Percentiles rank a stretch among this genome's conserved stretches.
These are phyloP conservation scores for Fissipunctia ypsillon DNA, from an alignment of 2,888 invertebrate genomes.

Conservation along the genomic window DNA sequence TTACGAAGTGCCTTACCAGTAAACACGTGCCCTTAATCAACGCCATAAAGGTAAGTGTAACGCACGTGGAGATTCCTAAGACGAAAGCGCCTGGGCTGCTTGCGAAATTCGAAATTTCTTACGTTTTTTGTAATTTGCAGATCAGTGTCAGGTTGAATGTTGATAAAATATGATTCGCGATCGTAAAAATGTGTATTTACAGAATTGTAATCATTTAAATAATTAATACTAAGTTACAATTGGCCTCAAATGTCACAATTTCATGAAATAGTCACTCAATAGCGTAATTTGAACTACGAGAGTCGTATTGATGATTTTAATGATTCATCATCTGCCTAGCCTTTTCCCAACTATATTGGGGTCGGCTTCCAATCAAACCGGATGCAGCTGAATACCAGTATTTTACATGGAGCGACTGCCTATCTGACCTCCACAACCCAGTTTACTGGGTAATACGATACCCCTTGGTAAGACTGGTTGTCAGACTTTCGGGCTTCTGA, in stretches of 20 bases:
- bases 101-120: not conserved
- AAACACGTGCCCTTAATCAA: conserved; percentile 70
- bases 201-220: not conserved
- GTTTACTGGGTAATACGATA: too few relatives aligned
- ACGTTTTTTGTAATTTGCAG: not conserved
- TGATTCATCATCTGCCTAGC: too few relatives aligned
- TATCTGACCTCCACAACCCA: too few relatives aligned
- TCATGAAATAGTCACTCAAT: not conserved
- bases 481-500: too few relatives aligned
- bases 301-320: too few relatives aligned
- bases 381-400: too few relatives aligned
- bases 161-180: not conserved
- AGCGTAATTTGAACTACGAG: too few relatives aligned
- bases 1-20: conserved; percentile 88
- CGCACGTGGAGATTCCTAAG: not conserved
- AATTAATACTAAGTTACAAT: not conserved
- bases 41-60: conserved; percentile 72
- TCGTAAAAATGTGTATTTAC: not conserved
- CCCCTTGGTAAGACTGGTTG: too few relatives aligned
- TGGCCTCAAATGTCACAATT: not conserved
- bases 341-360: too few relatives aligned
- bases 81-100: not conserved
- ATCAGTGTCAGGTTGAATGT: not conserved
- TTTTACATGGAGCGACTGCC: too few relatives aligned
- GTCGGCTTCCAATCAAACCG: too few relatives aligned